These are phyloP conservation scores for Macrotus californicus DNA, from an alignment of 2,113 vertebrate species.

Conservation along the genomic window DNA sequence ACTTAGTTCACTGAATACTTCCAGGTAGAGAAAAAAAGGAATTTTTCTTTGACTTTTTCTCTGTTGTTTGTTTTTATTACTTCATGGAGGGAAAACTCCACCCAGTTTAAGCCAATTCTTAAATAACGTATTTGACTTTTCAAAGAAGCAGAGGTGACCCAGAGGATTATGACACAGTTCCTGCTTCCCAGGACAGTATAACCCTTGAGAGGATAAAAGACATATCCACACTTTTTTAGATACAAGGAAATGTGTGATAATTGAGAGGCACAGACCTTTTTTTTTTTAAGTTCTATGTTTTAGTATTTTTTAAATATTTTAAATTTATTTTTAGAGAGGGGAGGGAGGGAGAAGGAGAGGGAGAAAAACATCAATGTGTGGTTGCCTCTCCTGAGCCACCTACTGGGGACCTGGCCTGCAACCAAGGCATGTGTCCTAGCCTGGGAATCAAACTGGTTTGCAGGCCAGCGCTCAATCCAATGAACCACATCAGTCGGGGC, in stretches of 20 bases:
- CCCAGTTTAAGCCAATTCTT: neutral
- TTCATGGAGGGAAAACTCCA: neutral
- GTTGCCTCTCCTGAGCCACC: too few species aligned
- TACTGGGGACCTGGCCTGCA: too few species aligned
- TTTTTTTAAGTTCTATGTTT: too few species aligned
- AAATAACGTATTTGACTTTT: neutral
- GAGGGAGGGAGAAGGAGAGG: too few species aligned
- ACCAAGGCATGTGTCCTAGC: too few species aligned
- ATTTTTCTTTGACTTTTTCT: neutral
- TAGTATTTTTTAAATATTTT: too few species aligned
- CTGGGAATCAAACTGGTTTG: too few species aligned
- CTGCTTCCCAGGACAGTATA: neutral
- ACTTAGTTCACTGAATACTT: neutral
- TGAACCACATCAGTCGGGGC: too few species aligned
- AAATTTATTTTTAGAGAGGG: too few species aligned
- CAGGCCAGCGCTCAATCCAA: too few species aligned
- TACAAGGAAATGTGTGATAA: neutral
- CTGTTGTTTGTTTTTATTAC: slow-evolving; percentile 3
- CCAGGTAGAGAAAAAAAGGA: neutral
- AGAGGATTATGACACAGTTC: neutral
- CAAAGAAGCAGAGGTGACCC: neutral
- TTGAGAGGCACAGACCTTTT: neutral
- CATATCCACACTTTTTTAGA: neutral
- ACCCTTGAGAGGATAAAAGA: neutral
- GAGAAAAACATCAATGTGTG: too few species aligned